Evolutionary conservation across 2,888 invertebrate genomes (phyloP), one percentile per base, ranked within the genome.

Genomic region (Rhimphoctona megacephalus): DNA sequence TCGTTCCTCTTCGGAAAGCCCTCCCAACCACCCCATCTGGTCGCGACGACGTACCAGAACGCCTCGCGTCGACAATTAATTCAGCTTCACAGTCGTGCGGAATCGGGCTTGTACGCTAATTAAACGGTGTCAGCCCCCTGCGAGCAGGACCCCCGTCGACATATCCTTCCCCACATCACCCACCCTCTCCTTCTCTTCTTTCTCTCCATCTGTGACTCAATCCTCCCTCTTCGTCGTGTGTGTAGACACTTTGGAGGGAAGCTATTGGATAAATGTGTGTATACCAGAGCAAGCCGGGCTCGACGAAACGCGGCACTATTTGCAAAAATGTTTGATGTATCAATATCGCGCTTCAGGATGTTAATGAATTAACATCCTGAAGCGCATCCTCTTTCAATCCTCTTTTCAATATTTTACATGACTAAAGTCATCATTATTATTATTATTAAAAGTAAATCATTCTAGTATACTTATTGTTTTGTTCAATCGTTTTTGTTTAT

Each of bases 111-210:
- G 82, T 83, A 85, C 90, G 79, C 85, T 90, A 90, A 89, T 91
- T 91, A 90, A 91, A 91, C 88, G 87, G 84, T 87, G 89, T 90
- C 87, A 85, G 85, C 83, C 85, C 86, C 87, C 81, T 85, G 88
- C 81, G 83, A 88, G 82, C 78, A 39, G 33, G 61, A 61, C 77
- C 72, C 81, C 82, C 73, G 78, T 69, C 67, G 46, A 46, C 70
- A 76, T 43, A 74, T 74, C 57, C 54, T 33, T 46, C 30, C 66
- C 39, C 22, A 46, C 19, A 43, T 22, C 25, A 30, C 17, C 33
- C 46, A 46, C 19, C 14, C 46, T 74, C 36, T n/a, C 4, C 9
- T 17, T 17, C 61, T 61, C 30, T 17, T 61, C 30, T 11, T 61
- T 30, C 61, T 30, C 30, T 17, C 17, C 17, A 25, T 57, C 36